Base-by-base conservation (phyloP, 1,140 invertebrate genomes). In the Venustaconcha ellipsiformis region DNA sequence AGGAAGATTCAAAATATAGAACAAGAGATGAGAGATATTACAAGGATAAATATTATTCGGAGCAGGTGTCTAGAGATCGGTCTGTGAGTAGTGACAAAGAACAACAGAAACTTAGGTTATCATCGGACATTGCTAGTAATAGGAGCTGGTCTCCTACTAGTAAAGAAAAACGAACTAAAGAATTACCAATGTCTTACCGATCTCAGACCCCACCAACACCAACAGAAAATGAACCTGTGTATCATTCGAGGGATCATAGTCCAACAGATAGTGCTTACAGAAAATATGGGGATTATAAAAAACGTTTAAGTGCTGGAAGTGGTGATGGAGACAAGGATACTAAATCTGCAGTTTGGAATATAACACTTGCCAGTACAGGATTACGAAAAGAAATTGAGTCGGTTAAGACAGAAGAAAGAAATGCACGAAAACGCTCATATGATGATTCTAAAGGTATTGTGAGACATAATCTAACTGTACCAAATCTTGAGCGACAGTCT, bases 391-490 rank as follows among this genome's bases (percentile, higher is more conserved):
- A 77, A 72, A 77, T 77, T 57, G 75, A 77, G 60, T 77, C 65
- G n/a, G 11, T 11, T 48, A 77, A 77, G 67, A 68, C 78, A 14
- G 81, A 87, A 64, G 84, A 84, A 62, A 69, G 79, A 20, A 78
- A 74, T 72, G 71, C 78, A 18, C 76, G 84, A 59, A 87, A 87
- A 78, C 78, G 86, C 15, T 82, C 82, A 14, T 84, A 85, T 74
- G 86, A 86, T 68, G 83, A 87, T 70, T 73, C 73, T 48, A 78
- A 77, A 58, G 60, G 73, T 76, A 59, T 68, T 23, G 78, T 80
- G 55, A 72, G 37, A 6, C 37, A 48, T 48, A 11, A 48, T 48
- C 11, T 48, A 48, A 48, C 67, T 57, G 57, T 75, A 26, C 57
- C 62, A 30, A 80, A 79, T 77, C 58, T 78, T 56, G 79, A 83